phyloP scores from a whole-genome alignment of 2,113 vertebrate species.

The Silurus glanis region DNA sequence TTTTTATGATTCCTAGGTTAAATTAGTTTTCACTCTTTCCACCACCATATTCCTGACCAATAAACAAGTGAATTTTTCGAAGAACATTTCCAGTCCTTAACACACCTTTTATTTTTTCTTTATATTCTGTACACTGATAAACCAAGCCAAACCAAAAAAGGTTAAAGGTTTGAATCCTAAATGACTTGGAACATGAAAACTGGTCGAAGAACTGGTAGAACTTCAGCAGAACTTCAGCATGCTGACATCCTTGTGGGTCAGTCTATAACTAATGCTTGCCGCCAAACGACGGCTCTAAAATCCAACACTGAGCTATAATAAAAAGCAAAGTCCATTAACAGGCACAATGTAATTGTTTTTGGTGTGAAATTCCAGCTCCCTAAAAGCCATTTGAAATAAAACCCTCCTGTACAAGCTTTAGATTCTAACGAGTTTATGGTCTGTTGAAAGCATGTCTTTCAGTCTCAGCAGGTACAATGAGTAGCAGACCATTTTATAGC shows the following conservation, averaged over 20 bases:
- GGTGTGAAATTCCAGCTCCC: slow-evolving; percentile 40
- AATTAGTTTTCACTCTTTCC: not conserved
- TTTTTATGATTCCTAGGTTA: not conserved
- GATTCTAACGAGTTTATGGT: slow-evolving; percentile 15
- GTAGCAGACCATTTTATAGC: slow-evolving; percentile 33
- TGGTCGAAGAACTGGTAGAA: not conserved
- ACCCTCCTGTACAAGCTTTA: not conserved
- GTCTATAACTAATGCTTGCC: not conserved
- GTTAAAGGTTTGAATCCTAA: not conserved
- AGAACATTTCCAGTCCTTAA: not conserved
- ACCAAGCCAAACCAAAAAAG: not conserved
- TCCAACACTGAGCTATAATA: slow-evolving; percentile 15
- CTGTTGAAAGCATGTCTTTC: slow-evolving; percentile 7
- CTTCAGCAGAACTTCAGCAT: not conserved
- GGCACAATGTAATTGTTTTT: slow-evolving; percentile 40
- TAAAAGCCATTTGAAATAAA: slow-evolving; percentile 29
- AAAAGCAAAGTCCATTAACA: slow-evolving; percentile 30
- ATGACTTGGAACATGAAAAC: slow-evolving; percentile 1
- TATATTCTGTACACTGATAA: not conserved
- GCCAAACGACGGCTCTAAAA: slow-evolving; percentile 14
- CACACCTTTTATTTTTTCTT: not conserved
- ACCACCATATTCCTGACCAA: not conserved
- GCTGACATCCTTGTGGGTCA: not conserved
- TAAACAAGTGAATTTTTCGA: not conserved
- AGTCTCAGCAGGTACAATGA: slow-evolving; percentile 30